phyloP scores from a whole-genome alignment of 1,140 invertebrate genomes.

The Agrilus planipennis region DNA sequence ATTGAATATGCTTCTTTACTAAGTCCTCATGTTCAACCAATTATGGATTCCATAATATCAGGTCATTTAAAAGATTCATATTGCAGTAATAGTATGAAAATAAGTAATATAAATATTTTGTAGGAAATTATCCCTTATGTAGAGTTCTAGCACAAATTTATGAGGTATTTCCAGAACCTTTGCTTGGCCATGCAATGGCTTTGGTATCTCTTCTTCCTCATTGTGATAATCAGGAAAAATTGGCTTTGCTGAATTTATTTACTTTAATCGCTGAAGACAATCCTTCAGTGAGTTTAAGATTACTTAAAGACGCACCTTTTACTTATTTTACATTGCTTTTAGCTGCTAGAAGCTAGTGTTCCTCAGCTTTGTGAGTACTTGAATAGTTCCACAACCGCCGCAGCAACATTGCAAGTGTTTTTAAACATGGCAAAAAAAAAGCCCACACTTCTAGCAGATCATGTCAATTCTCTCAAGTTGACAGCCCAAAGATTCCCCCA shows the following conservation, averaged over 20 bases:
- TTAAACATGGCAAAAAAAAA: conserved; percentile 57
- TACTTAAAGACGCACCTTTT: background rate
- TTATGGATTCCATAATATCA: conserved; percentile 79
- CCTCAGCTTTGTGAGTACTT: conserved; percentile 66
- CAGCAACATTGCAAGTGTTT: conserved; percentile 63
- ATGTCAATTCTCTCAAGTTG: conserved; percentile 52
- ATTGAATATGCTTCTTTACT: conserved; percentile 79
- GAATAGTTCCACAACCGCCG: conserved; percentile 40
- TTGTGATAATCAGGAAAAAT: conserved; percentile 72
- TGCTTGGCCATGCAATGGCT: conserved; percentile 72
- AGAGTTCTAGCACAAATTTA: conserved; percentile 81
- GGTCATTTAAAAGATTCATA: conserved; percentile 36
- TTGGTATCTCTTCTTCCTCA: conserved; percentile 67
- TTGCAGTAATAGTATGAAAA: background rate
- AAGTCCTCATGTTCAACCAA: conserved; percentile 74
- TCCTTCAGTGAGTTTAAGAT: conserved; percentile 45
- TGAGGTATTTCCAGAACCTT: conserved; percentile 68
- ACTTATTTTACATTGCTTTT: conserved; percentile 28
- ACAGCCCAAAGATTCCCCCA: conserved; percentile 55
- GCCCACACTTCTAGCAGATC: conserved; percentile 52
- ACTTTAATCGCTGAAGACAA: conserved; percentile 67
- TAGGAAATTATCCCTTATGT: conserved; percentile 74
- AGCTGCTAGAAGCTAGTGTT: conserved; percentile 63
- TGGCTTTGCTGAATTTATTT: conserved; percentile 69
- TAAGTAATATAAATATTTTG: no score